Evolutionary conservation across 2,113 vertebrate genomes (phyloP), one percentile per base, ranked within the genome.

Genomic region (Cacatua alba): DNA sequence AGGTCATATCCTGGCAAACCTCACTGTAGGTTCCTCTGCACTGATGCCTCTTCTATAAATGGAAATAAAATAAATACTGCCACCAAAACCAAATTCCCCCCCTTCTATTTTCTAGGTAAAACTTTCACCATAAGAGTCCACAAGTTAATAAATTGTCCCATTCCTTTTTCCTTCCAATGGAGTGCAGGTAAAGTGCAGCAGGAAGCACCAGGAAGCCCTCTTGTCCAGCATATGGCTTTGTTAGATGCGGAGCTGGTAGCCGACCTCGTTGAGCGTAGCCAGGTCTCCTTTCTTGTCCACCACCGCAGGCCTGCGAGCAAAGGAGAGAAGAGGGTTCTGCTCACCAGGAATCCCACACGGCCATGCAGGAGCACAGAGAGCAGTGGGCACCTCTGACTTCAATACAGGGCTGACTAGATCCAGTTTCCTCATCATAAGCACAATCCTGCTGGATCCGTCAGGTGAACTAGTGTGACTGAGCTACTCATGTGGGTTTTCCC

Each of bases 221-320:
- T 48, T 48, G 43, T 25, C 65, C 37, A 6, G 51, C 14, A 5
- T 29, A 39, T 48, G 92, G 92, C 94, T 62, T 79, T 70, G 67
- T 98, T 98, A 99, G 97, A 99, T 99, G 70, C 99, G 98, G 92
- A 99, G 99, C 95, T 99, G 99, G 95, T 99, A 99, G 84, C 99
- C 98, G 11, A 98, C 99, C 70, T 99, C 99, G 5, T 95, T 99
- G 92, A 99, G 98, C 0, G 98, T 98, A 86, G 99, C 98, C 95
- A 99, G 98, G 64, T 99, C 99, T 82, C 96, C 98, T 69, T 98
- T 99, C 97, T 98, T 98, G 77, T 99, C 99, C 82, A 98, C 96
- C 35, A 97, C 94, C 1, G 99, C 99, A 13, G 99, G 99, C 97
- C 99, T 99, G 97, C 1, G 8, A 88, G 77, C 17, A 76, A 63